A percentile compares a stretch with the other conserved stretches of the same genome.
These are phyloP conservation scores for Aporophyla lueneburgensis DNA, from an alignment of 2,888 invertebrate species.

Conservation along the genomic window DNA sequence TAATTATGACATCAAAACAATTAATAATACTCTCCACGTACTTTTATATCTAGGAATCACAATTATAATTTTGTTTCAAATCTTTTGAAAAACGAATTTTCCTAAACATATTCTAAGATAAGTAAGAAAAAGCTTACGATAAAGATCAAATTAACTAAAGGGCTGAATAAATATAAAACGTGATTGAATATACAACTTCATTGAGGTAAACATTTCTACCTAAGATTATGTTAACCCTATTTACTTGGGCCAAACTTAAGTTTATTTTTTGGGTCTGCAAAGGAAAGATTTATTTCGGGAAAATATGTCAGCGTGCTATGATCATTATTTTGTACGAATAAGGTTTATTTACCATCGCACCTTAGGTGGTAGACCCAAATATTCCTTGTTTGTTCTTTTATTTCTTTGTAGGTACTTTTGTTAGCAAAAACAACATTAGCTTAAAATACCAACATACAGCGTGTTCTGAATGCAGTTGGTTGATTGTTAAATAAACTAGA, in stretches of 20 bases:
- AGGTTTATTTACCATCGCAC: background rate
- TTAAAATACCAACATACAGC: too few relatives aligned
- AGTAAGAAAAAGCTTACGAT: background rate
- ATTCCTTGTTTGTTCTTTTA: background rate
- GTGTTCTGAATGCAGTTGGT: too few relatives aligned
- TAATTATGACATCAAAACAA: too few relatives aligned
- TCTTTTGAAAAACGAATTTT: background rate
- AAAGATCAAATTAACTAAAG: slow-evolving; percentile 3
- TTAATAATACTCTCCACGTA: background rate
- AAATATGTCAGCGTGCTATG: slow-evolving; percentile 9
- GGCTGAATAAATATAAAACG: slow-evolving; percentile 24
- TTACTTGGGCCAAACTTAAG: slow-evolving; percentile 22
- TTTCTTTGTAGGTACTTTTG: background rate
- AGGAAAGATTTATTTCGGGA: slow-evolving; percentile 14
- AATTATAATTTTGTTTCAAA: background rate
- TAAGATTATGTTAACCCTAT: slow-evolving; percentile 21
- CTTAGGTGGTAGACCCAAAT: background rate
- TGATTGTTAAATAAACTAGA: too few relatives aligned
- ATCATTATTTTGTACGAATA: background rate
- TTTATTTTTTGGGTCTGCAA: slow-evolving; percentile 31
- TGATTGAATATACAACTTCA: slow-evolving; percentile 27
- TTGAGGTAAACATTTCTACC: slow-evolving; percentile 27
- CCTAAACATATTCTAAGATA: background rate
- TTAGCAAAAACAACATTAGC: too few relatives aligned
- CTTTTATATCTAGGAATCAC: background rate